These are phyloP conservation scores for Tachysurus fulvidraco DNA, from an alignment of 2,113 vertebrate species.

Conservation along the genomic window DNA sequence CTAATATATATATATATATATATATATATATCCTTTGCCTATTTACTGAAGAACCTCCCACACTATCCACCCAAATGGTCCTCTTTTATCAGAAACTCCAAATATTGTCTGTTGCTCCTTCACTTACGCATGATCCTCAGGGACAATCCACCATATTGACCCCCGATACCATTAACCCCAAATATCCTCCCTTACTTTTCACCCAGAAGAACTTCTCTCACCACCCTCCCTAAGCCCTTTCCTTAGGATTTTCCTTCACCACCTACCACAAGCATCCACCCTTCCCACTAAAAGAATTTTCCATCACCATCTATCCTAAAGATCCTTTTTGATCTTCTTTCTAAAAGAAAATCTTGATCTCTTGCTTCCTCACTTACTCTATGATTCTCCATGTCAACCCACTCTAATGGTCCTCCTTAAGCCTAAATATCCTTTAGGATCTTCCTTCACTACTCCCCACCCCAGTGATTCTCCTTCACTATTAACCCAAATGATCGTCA, in stretches of 20 bases:
- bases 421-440: background rate
- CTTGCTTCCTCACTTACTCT: background rate
- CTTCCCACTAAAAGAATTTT: background rate
- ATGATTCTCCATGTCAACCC: background rate
- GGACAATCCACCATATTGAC: background rate
- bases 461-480: background rate
- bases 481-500: background rate
- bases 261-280: background rate
- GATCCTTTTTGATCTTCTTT: background rate
- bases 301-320: background rate
- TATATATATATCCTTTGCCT: background rate
- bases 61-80: background rate
- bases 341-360: background rate
- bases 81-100: background rate
- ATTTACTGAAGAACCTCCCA: background rate
- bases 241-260: background rate
- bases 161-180: background rate
- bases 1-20: background rate
- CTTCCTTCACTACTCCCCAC: background rate
- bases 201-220: background rate
- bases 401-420: background rate
- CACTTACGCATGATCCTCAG: too few relatives aligned
- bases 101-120: background rate
- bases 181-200: background rate
- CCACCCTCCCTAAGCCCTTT: background rate